Evolutionary conservation across 2,797 vertebrate species (phyloP).

Genomic region (Linurgus olivaceus): DNA sequence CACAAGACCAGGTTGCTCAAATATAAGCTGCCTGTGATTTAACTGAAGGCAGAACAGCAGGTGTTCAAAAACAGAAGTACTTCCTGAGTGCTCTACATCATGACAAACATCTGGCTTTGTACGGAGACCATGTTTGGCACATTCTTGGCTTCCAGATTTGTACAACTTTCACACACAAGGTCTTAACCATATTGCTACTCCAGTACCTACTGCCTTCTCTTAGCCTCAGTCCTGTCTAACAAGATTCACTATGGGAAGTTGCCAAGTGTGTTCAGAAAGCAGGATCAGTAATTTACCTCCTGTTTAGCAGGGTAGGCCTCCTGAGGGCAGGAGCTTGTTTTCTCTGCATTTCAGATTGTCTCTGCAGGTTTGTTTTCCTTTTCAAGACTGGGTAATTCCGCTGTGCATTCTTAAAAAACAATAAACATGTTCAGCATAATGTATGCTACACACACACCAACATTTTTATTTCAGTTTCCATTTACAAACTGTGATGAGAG

Average conservation of each 20-base stretch:
- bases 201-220: not conserved
- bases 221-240: not conserved
- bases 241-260: not conserved
- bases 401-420: constrained; percentile 69
- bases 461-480: not conserved
- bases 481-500: not conserved
- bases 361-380: constrained; percentile 72
- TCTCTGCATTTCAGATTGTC: constrained; percentile 76
- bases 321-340: constrained; percentile 69
- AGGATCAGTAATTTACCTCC: constrained; percentile 78
- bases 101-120: not conserved
- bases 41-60: not conserved
- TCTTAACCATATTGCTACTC: not conserved
- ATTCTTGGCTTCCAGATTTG: not conserved
- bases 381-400: constrained; percentile 74
- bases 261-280: not conserved
- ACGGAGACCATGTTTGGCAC: not conserved
- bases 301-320: constrained; percentile 81
- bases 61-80: not conserved
- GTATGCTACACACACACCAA: not conserved
- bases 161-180: not conserved
- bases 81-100: not conserved
- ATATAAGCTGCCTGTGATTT: not conserved
- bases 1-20: not conserved
- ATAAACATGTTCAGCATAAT: not conserved